Conservation (phyloP, 1,140 invertebrate species). For the Zaprionus tsacasi region DNA sequence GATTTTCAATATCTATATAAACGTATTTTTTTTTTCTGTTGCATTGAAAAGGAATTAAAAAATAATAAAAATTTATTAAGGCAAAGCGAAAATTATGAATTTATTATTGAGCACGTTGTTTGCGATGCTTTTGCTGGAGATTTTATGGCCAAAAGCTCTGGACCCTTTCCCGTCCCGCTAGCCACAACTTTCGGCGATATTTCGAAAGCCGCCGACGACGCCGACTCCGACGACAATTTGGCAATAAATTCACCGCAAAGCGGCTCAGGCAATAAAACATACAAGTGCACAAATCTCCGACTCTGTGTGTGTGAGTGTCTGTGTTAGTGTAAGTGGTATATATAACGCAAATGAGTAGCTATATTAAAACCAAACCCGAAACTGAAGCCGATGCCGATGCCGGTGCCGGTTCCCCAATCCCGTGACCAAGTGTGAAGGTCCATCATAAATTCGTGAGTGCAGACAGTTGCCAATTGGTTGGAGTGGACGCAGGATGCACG, state of each 20-base stretch:
- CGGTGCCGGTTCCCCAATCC: neutral
- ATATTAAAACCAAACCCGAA: slow-evolving; percentile 17
- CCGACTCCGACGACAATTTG: slow-evolving; percentile 78
- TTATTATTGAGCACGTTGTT: slow-evolving; percentile 67
- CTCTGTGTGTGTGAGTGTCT: slow-evolving; percentile 14
- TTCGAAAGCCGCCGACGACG: slow-evolving; percentile 68
- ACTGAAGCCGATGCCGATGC: neutral
- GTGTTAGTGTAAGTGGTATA: no score
- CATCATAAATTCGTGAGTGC: slow-evolving; percentile 77
- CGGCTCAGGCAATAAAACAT: slow-evolving; percentile 75
- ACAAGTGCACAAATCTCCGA: slow-evolving; percentile 59
- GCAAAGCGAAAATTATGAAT: slow-evolving; percentile 78
- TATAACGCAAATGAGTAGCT: slow-evolving; percentile 38
- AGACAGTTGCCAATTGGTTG: slow-evolving; percentile 62
- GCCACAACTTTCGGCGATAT: slow-evolving; percentile 57
- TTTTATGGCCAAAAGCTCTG: slow-evolving; percentile 49
- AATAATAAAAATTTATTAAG: slow-evolving; percentile 82
- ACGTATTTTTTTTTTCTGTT: slow-evolving; percentile 39
- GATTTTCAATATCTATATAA: slow-evolving; percentile 37
- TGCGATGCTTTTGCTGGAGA: slow-evolving; percentile 1
- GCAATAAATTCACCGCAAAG: slow-evolving; percentile 76
- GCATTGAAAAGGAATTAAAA: slow-evolving; percentile 74
- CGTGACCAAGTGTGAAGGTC: slow-evolving; percentile 62
- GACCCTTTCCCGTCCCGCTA: slow-evolving; percentile 3
- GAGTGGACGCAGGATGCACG: neutral